Conservation (phyloP, 2,797 vertebrate species). For the Notolabrus celidotus region DNA sequence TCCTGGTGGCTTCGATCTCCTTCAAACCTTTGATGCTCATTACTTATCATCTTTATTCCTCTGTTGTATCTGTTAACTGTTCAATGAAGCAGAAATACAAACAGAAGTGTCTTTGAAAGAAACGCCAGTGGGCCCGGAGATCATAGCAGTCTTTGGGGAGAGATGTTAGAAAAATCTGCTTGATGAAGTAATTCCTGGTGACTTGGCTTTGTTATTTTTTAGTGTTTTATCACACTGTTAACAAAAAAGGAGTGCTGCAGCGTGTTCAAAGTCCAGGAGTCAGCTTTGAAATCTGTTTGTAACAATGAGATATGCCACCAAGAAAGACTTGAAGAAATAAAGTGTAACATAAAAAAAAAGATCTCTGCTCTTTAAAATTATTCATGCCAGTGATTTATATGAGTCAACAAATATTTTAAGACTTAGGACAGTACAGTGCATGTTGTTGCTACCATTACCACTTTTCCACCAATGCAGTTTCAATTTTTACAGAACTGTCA, state of each 20-base stretch:
- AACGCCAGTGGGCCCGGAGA: background rate
- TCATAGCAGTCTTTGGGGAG: background rate
- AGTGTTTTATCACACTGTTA: background rate
- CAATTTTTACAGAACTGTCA: too few relatives aligned
- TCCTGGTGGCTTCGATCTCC: background rate
- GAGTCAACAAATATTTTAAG: too few relatives aligned
- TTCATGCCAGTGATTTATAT: too few relatives aligned
- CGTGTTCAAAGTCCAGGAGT: background rate
- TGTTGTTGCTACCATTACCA: too few relatives aligned
- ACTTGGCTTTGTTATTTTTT: background rate
- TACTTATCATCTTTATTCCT: background rate
- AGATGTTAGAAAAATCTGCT: slow-evolving; percentile 2
- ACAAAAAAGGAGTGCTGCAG: background rate
- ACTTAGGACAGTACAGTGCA: too few relatives aligned
- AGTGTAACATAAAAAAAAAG: too few relatives aligned
- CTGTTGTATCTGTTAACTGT: background rate
- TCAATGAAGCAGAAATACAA: slow-evolving; percentile 3
- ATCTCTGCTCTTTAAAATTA: too few relatives aligned
- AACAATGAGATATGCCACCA: background rate
- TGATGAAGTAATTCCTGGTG: slow-evolving; percentile 6
- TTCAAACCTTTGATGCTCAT: background rate
- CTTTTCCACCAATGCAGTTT: too few relatives aligned
- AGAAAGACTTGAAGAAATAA: background rate
- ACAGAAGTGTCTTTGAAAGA: slow-evolving; percentile 12
- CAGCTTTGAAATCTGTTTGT: background rate